Percentiles rank a stretch among this genome's conserved stretches.
phyloP scores from a whole-genome alignment of 2,113 vertebrate species.

The Fulmarus glacialis region DNA sequence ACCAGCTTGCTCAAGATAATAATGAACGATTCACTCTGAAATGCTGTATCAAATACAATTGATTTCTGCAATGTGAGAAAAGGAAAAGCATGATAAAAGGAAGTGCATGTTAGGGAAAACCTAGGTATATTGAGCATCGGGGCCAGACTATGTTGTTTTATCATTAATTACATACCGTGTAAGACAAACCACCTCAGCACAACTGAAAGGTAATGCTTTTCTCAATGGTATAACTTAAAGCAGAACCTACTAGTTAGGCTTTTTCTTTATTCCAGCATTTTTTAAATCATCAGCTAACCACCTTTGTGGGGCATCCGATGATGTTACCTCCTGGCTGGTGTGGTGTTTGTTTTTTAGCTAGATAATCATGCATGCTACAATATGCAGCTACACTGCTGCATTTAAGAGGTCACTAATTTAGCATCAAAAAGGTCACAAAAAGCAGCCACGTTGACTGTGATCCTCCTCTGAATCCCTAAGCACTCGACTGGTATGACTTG shows the following conservation, averaged over 20 bases:
- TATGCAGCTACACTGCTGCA: background rate
- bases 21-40: background rate
- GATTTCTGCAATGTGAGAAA: background rate
- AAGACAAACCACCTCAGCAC: background rate
- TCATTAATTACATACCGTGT: background rate
- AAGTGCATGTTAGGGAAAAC: background rate
- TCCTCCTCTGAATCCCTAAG: slow-evolving; percentile 63
- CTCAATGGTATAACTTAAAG: background rate
- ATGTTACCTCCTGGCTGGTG: background rate
- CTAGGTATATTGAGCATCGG: rapidly evolving
- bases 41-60: background rate
- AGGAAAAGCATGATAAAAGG: background rate
- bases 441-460: slow-evolving; percentile 42
- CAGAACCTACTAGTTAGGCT: background rate
- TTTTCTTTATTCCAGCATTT: background rate
- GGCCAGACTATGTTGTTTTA: background rate
- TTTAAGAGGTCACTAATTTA: slow-evolving; percentile 67
- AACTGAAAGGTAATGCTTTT: background rate
- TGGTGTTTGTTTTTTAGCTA: background rate
- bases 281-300: background rate
- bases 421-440: slow-evolving; percentile 58
- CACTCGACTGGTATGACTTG: slow-evolving; percentile 4
- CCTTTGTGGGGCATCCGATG: background rate
- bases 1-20: background rate
- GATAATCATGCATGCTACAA: background rate